Conservation (phyloP, 2,888 invertebrate genomes). For the Hypomecis punctinalis region DNA sequence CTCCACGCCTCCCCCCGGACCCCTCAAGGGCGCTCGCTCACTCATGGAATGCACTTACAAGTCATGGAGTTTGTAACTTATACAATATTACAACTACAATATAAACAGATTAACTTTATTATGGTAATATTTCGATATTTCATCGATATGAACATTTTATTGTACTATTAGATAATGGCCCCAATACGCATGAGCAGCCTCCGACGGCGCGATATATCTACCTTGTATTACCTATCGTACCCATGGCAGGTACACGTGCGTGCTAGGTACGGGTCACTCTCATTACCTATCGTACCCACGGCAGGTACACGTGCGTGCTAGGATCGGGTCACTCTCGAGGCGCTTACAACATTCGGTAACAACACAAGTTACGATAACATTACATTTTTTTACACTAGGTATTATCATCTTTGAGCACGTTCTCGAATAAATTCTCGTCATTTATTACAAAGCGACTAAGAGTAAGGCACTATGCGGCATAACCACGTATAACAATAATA, state of each 20-base stretch:
- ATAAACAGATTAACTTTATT: constrained; percentile 16
- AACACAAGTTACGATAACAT: constrained; percentile 1
- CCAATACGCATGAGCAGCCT: constrained; percentile 16
- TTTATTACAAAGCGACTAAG: constrained; percentile 7
- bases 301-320: neutral
- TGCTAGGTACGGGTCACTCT: neutral
- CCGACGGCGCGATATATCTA: constrained; percentile 9
- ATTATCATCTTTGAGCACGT: constrained; percentile 30
- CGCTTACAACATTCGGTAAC: constrained; percentile 15
- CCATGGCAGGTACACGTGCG: neutral
- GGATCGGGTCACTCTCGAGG: constrained; percentile 12
- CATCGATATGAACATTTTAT: constrained; percentile 3
- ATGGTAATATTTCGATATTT: constrained; percentile 20
- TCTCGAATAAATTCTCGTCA: constrained; percentile 19
- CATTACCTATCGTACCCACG: neutral
- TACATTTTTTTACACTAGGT: constrained; percentile 2
- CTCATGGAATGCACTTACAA: constrained; percentile 73
- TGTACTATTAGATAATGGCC: constrained; percentile 16
- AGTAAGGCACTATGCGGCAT: constrained; percentile 59
- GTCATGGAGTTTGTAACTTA: constrained; percentile 70
- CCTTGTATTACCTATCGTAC: neutral
- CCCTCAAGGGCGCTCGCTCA: neutral
- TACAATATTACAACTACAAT: constrained; percentile 19
- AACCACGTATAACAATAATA: constrained; percentile 32
- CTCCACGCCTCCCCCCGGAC: neutral